These are phyloP conservation scores for Prolemur simus DNA, from an alignment of 2,113 vertebrate species.

Conservation along the genomic window DNA sequence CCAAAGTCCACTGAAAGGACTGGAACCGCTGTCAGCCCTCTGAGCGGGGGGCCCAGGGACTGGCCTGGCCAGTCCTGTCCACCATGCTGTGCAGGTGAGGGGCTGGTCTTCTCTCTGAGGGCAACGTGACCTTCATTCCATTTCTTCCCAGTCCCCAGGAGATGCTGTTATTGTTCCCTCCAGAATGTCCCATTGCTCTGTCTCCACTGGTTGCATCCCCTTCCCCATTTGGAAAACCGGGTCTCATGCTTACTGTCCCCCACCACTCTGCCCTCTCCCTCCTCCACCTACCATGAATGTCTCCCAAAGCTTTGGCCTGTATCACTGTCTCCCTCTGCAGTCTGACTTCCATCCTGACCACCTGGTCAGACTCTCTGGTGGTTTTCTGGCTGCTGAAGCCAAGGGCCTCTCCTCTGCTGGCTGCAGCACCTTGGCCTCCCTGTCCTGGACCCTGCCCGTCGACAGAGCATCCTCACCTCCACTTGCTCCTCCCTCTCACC, in stretches of 20 bases:
- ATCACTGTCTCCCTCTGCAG: neutral
- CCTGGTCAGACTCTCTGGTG: neutral
- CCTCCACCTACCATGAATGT: neutral
- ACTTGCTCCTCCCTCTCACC: no score
- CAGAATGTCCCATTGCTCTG: neutral
- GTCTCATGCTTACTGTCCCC: no score
- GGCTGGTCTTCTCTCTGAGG: neutral
- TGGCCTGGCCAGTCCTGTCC: no score
- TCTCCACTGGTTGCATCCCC: neutral
- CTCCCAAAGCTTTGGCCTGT: neutral
- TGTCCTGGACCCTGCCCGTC: no score
- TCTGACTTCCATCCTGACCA: neutral
- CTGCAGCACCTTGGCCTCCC: neutral
- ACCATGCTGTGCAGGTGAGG: neutral
- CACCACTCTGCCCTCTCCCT: neutral
- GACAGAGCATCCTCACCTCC: neutral
- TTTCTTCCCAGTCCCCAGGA: neutral
- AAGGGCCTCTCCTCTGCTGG: neutral
- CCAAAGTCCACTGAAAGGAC: neutral
- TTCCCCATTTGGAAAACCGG: neutral
- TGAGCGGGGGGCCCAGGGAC: neutral
- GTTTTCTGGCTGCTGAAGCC: neutral
- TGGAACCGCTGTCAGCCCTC: rapidly evolving
- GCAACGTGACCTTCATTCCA: neutral
- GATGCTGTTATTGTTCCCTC: neutral